phyloP scores from a whole-genome alignment of 2,797 vertebrate species.

The Lophius americanus region DNA sequence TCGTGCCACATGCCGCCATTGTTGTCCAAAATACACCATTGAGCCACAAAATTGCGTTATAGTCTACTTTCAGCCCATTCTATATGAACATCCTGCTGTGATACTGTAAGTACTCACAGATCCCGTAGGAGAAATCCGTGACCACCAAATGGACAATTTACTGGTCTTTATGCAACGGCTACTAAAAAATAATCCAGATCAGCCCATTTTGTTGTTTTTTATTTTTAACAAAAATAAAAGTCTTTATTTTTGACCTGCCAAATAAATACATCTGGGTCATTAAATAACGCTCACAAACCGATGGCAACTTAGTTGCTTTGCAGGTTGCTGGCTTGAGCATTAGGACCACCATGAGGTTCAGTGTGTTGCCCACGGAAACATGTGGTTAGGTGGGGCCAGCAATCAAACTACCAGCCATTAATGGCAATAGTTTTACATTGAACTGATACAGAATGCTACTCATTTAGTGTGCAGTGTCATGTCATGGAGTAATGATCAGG shows the following conservation, averaged over 20 bases:
- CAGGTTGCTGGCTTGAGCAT: not conserved
- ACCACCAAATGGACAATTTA: not conserved
- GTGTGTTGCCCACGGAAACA: not conserved
- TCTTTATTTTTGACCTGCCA: not conserved
- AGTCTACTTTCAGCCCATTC: slow-evolving; percentile 10
- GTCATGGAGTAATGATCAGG: slow-evolving; percentile 1
- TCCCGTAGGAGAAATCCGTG: not conserved
- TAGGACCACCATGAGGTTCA: not conserved
- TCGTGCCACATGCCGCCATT: not conserved
- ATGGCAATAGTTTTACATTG: not conserved
- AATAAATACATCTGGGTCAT: too few relatives aligned
- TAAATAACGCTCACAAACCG: not conserved
- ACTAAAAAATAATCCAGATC: not conserved
- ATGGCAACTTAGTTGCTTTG: not conserved
- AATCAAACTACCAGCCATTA: not conserved
- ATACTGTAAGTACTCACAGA: not conserved
- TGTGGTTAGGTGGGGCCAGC: not conserved
- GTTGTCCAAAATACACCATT: not conserved
- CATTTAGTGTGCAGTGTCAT: not conserved
- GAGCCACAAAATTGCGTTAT: not conserved
- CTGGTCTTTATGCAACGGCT: not conserved
- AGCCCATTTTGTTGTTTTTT: not conserved
- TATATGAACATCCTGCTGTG: not conserved
- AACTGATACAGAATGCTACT: slow-evolving; percentile 14
- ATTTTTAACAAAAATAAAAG: not conserved